These are phyloP conservation scores for Henricia sp. DNA, from an alignment of 53 echinoderm and acorn worm genomes.

Conservation along the genomic window DNA sequence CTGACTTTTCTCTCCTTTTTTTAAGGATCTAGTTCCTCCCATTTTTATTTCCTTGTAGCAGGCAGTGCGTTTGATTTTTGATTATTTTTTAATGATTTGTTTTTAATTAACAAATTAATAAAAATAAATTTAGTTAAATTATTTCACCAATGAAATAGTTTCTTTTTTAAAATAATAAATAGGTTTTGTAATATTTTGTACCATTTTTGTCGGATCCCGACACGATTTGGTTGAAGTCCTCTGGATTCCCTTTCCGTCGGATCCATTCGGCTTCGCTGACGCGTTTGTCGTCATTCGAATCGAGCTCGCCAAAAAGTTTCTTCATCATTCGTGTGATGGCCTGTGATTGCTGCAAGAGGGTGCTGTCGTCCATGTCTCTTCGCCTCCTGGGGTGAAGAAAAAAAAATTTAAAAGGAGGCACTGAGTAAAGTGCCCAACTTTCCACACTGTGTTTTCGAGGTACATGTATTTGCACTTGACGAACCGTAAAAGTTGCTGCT, in stretches of 20 bases:
- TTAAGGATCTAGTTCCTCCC: neutral
- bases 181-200: too few relatives aligned
- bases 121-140: neutral
- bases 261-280: slow-evolving; percentile 35
- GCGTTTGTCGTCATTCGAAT: slow-evolving; percentile 16
- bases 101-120: too few relatives aligned
- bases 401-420: neutral
- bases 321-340: slow-evolving; percentile 24
- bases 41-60: too few relatives aligned
- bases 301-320: slow-evolving; percentile 32
- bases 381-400: slow-evolving; percentile 2
- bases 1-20: neutral
- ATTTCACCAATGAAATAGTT: neutral
- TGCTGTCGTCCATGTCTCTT: slow-evolving; percentile 3
- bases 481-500: neutral
- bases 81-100: too few relatives aligned
- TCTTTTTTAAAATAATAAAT: too few relatives aligned
- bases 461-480: neutral
- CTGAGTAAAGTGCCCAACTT: too few relatives aligned
- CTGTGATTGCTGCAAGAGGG: neutral
- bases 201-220: slow-evolving; percentile 43
- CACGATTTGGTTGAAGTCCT: slow-evolving; percentile 34
- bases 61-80: too few relatives aligned
- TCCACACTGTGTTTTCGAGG: too few relatives aligned
- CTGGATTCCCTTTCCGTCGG: slow-evolving; percentile 24